A percentile compares a stretch with the other conserved stretches of the same genome.
phyloP scores from a whole-genome alignment of 2,888 invertebrate species.

The Athalia cordata region DNA sequence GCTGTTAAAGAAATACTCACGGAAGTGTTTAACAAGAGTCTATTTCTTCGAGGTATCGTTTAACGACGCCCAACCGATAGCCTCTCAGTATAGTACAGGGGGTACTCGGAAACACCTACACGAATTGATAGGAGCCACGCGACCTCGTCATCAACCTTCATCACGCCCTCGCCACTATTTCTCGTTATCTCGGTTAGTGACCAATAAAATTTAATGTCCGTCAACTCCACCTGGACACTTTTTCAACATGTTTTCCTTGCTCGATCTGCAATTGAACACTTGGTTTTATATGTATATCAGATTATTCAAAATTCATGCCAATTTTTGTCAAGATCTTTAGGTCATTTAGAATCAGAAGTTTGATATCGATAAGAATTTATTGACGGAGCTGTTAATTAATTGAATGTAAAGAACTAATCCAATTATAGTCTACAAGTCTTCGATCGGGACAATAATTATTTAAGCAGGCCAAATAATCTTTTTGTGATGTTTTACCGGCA shows the following conservation, averaged over 20 bases:
- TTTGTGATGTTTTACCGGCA: constrained; percentile 1
- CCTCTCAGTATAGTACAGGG: neutral
- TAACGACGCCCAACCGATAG: constrained; percentile 21
- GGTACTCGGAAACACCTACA: constrained; percentile 21
- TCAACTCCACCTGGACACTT: constrained; percentile 15
- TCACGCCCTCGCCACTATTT: constrained; percentile 38
- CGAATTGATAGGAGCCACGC: constrained; percentile 36
- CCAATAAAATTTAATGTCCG: constrained; percentile 37
- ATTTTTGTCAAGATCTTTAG: too few relatives aligned
- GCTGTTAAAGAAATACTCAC: too few relatives aligned
- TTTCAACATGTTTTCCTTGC: constrained; percentile 10
- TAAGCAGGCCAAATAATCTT: constrained; percentile 26
- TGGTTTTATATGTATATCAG: neutral
- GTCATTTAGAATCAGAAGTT: too few relatives aligned
- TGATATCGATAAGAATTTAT: too few relatives aligned
- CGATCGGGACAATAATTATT: constrained; percentile 18
- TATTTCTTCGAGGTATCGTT: constrained; percentile 21
- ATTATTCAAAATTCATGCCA: too few relatives aligned
- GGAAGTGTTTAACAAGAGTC: neutral
- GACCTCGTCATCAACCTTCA: constrained; percentile 41
- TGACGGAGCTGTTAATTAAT: too few relatives aligned
- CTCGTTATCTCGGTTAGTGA: constrained; percentile 41
- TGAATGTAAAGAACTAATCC: too few relatives aligned
- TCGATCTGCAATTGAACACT: too few relatives aligned
- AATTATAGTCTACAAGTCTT: neutral